phyloP scores from a whole-genome alignment of 2,888 invertebrate genomes.

The Mythimna lalbum region DNA sequence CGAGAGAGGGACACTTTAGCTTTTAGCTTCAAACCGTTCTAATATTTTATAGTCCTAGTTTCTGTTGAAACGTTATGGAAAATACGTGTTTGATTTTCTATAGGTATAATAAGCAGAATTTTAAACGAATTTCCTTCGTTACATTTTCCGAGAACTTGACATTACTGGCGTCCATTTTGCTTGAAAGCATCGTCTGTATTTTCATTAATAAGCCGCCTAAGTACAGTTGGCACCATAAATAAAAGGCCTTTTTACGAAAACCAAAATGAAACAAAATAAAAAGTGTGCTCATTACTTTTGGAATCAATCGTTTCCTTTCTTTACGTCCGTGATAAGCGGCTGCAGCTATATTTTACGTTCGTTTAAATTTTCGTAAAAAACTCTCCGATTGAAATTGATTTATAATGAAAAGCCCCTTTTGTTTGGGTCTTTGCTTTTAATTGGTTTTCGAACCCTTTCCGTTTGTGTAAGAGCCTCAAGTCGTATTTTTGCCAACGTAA shows the following conservation, averaged over 20 bases:
- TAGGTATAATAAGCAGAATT: constrained; percentile 5
- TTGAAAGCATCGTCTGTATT: constrained; percentile 23
- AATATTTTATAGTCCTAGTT: constrained; percentile 9
- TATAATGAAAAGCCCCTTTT: constrained; percentile 61
- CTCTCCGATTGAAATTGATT: constrained; percentile 53
- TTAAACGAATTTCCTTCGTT: constrained; percentile 2
- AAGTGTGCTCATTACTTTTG: constrained; percentile 17
- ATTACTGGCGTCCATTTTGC: constrained; percentile 17
- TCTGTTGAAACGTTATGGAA: constrained; percentile 14
- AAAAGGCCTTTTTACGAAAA: not conserved
- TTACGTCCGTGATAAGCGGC: constrained; percentile 27
- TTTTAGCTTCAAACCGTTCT: constrained; percentile 38
- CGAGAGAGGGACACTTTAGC: constrained; percentile 28
- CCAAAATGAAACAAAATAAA: constrained; percentile 16
- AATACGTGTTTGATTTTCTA: constrained; percentile 14
- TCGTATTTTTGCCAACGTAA: constrained; percentile 36
- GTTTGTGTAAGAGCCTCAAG: constrained; percentile 56
- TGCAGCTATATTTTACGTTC: constrained; percentile 51
- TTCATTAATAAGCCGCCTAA: constrained; percentile 16
- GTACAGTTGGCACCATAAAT: constrained; percentile 17
- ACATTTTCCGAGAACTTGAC: constrained; percentile 10
- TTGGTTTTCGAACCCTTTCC: constrained; percentile 60
- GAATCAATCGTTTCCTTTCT: constrained; percentile 38
- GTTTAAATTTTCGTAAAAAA: constrained; percentile 42
- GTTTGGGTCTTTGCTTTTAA: constrained; percentile 63